Base-by-base conservation (phyloP, 2,888 invertebrate genomes). In the Liposcelis brunnea region DNA sequence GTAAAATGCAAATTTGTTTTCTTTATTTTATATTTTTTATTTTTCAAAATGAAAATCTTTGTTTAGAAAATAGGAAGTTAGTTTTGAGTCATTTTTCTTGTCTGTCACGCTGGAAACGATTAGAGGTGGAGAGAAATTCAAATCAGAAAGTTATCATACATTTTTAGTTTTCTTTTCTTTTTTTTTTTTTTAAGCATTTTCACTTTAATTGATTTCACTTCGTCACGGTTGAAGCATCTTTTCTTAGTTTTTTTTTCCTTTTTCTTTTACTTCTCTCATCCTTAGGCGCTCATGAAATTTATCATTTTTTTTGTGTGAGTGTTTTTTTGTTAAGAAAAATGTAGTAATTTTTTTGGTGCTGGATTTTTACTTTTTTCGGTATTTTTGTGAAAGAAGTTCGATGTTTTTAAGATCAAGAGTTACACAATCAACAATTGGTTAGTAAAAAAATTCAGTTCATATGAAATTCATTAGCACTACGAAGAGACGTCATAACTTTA, bases 1-100 rank as follows among this genome's bases (percentile, higher is more conserved):
- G 40, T 40, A 40, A 18, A 18, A 16, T 40, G 7, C 19, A 16
- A 40, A 16, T 40, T 18, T 40, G 7, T 40, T 16, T 19, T 21
- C 26, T 26, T 26, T 26, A 26, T 26, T 6, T 8, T 26, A 26
- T 26, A 26, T 40, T 40, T 40, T 21, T 40, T 40, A 15, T 5
- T 19, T 19, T 21, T 21, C n/a, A 19, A 40, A 40, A 18, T 14
- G 19, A 40, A 40, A 40, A 18, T 14, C 19, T 40, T 40, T 35
- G 35, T 35, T 35, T 35, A 35, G 40, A 40, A 19, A 40, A 40
- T 40, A 40, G 40, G 15, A 40, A 40, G 40, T 40, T 19, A 40
- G 16, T 40, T 40, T 16, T 40, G 26, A 40, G 40, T 40, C 40
- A 40, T 40, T 40, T 40, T 40, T 40, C 40, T 40, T 40, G 40